Evolutionary conservation across 1,140 invertebrate genomes (phyloP), one percentile per base, ranked within the genome.

Genomic region (Aphelenchoides besseyi): DNA sequence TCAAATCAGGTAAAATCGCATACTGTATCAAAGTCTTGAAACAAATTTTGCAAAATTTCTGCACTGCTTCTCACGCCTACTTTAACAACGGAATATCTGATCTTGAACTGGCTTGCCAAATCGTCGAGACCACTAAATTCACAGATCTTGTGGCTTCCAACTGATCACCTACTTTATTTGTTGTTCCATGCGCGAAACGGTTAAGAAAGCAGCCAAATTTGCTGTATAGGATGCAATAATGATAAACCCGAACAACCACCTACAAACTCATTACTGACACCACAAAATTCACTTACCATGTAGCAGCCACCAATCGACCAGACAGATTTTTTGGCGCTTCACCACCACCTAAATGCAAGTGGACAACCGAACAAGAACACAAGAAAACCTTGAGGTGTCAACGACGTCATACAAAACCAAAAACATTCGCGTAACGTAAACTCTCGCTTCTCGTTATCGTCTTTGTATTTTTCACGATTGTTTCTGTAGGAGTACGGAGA

Each of bases 221-320:
- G 95, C 95, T 29, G 95, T 98, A 86, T 97, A 97, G 0, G 94
- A 97, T 16, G 94, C 97, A 81, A 97, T 97, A 90, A 98, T 95
- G 78, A 97, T 97, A 18, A 97, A 87, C 0, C 93, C 96, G 86
- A 97, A 97, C 86, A 96, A 95, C 93, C 93, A 96, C n/a, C n/a
- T n/a, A n/a, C n/a, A n/a, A n/a, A n/a, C n/a, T n/a, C n/a, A n/a
- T n/a, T n/a, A n/a, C n/a, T n/a, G n/a, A n/a, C n/a, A n/a, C n/a
- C n/a, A n/a, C n/a, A n/a, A n/a, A n/a, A n/a, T n/a, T n/a, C n/a
- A n/a, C n/a, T n/a, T n/a, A n/a, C 94, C 94, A 97, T 88, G 93
- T 94, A 1, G 90, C 89, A 9, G 92, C 92, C 2, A 95, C 91
- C 89, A 94, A 91, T 71, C 93, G 87, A 0, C 95, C 95, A 41